These are phyloP conservation scores for Malurus cyaneus DNA, from an alignment of 2,113 vertebrate genomes.

Conservation along the genomic window DNA sequence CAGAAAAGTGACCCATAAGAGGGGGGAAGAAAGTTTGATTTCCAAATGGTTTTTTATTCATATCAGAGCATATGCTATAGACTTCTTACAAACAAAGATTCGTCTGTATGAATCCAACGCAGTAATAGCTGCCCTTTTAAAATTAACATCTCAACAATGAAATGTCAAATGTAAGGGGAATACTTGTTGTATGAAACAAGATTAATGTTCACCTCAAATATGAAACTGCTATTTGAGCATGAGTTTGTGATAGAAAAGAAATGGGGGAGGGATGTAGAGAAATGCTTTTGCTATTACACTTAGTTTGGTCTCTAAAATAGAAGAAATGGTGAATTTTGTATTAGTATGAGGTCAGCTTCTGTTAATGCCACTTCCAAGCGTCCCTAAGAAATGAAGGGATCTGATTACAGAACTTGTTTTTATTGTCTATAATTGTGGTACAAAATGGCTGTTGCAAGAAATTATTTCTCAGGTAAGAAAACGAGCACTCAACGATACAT, in stretches of 20 bases:
- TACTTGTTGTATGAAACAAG: neutral
- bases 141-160: neutral
- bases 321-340: neutral
- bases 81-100: conserved; percentile 9
- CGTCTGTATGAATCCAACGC: neutral
- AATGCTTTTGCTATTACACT: neutral
- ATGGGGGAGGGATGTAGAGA: neutral
- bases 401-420: neutral
- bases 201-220: neutral
- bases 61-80: conserved; percentile 43
- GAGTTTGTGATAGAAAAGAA: neutral
- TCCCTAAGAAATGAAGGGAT: neutral
- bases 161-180: neutral
- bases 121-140: neutral
- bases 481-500: neutral
- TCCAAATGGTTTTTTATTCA: neutral
- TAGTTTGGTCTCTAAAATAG: neutral
- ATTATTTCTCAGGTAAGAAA: neutral
- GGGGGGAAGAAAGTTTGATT: neutral
- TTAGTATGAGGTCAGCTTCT: fast-evolving
- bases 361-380: neutral
- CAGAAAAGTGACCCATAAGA: neutral
- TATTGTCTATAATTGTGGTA: neutral
- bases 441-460: conserved; percentile 14
- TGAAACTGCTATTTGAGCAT: neutral